Percentiles rank a stretch among this genome's conserved stretches.
Conservation (phyloP, 1,140 invertebrate genomes). For the Drosophila quadrilineata region DNA sequence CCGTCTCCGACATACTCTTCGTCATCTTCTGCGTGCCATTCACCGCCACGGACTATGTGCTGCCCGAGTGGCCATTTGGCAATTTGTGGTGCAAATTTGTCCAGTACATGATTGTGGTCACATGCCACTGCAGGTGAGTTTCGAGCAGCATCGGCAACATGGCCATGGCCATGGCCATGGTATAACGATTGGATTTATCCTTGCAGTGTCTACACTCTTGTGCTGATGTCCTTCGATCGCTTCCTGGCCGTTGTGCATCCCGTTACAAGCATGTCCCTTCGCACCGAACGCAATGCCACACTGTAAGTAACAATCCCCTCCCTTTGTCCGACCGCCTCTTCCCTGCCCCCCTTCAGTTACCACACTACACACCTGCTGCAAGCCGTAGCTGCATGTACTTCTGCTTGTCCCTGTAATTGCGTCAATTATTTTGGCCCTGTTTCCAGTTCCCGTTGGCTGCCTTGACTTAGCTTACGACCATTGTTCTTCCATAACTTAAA, state of each 20-base stretch:
- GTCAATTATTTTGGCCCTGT: conserved; percentile 20
- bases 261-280: conserved; percentile 92
- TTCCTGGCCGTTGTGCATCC: conserved; percentile 97
- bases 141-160: background rate
- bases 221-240: conserved; percentile 96
- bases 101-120: conserved; percentile 93
- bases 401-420: conserved; percentile 10
- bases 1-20: conserved; percentile 95
- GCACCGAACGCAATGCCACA: conserved; percentile 92
- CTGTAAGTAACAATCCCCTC: conserved; percentile 76
- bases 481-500: conserved; percentile 12
- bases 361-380: background rate
- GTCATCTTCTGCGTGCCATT: conserved; percentile 94
- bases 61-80: conserved; percentile 95
- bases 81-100: conserved; percentile 95
- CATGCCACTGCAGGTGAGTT: conserved; percentile 90
- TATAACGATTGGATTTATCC: too few species aligned
- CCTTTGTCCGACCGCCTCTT: too few species aligned
- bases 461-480: conserved; percentile 3
- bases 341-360: too few species aligned
- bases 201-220: conserved; percentile 88
- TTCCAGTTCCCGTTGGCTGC: background rate
- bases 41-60: conserved; percentile 88
- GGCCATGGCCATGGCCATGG: conserved; percentile 80
- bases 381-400: background rate